Evolutionary conservation across 2,888 invertebrate genomes (phyloP), one percentile per base, ranked within the genome.

Genomic region (Sinopyrophorus schimmeli): DNA sequence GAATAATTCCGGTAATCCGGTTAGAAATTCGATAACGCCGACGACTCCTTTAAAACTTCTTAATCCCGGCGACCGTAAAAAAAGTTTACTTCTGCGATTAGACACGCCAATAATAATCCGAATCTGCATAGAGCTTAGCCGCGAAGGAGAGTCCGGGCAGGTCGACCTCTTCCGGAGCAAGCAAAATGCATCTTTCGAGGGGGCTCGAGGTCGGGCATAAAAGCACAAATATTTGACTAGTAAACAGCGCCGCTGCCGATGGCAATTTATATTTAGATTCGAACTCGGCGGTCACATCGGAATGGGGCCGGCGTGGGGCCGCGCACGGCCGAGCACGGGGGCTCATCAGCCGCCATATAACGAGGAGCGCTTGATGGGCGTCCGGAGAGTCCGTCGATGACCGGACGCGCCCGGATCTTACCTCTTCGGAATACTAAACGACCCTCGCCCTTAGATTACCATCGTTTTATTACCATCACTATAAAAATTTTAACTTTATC

Each of bases 151-250:
- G 32, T 21, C 41, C 21, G 34, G 40, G 38, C 12, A 34, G 31
- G 39, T 42, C 50, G 41, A 42, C 46, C 52, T 30, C 35, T 48
- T 34, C 43, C 47, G 55, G 56, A 57, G 64, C 65, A 65, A 60
- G 62, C 62, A 65, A 65, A 64, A 61, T 65, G 63, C 63, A 63
- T 63, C 63, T 58, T 53, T 53, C 42, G 53, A 44, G 53, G 46
- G 38, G 47, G 34, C 28, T 54, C 41, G 28, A 49, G 52, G 44
- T 57, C 16, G 58, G 62, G 66, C 62, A 67, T 69, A 69, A 69
- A 68, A 69, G 69, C 66, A 59, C 68, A 69, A 69, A 69, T 69
- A 69, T 69, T 69, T 69, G 67, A 64, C 60, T 55, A 59, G 65
- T 57, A 66, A 67, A 68, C 65, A 68, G 58, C 28, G 27, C 31